Conservation (phyloP, 2,797 vertebrate genomes). For the Tamandua tetradactyla region DNA sequence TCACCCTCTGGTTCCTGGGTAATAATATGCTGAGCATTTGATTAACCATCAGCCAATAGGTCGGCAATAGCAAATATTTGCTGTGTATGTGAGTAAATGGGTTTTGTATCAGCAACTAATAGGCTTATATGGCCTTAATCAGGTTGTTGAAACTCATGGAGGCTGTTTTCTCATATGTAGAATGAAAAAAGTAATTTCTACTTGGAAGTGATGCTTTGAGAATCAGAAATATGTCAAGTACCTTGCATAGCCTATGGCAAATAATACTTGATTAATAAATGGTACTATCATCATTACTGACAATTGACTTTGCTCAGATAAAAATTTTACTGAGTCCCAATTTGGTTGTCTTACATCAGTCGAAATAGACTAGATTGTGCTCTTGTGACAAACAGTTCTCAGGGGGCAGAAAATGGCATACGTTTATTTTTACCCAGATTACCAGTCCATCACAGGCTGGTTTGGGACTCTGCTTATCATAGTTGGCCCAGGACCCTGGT, state of each 20-base stretch:
- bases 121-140: not conserved
- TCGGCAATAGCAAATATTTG: not conserved
- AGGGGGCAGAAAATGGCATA: not conserved
- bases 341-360: not conserved
- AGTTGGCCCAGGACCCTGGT: not conserved
- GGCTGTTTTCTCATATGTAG: not conserved
- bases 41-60: not conserved
- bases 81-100: not conserved
- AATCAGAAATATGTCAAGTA: not conserved
- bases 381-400: not conserved
- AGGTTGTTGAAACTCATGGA: not conserved
- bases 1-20: not conserved
- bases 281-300: not conserved
- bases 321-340: not conserved
- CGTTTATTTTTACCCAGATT: not conserved
- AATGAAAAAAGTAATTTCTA: constrained; percentile 29
- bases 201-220: not conserved
- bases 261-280: not conserved
- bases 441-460: not conserved
- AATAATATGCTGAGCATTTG: not conserved
- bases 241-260: not conserved
- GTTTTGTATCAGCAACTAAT: not conserved
- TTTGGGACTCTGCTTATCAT: not conserved
- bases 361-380: not conserved
- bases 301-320: not conserved